Conservation (phyloP, 2,888 invertebrate species). For the Lasioglossum vierecki region DNA sequence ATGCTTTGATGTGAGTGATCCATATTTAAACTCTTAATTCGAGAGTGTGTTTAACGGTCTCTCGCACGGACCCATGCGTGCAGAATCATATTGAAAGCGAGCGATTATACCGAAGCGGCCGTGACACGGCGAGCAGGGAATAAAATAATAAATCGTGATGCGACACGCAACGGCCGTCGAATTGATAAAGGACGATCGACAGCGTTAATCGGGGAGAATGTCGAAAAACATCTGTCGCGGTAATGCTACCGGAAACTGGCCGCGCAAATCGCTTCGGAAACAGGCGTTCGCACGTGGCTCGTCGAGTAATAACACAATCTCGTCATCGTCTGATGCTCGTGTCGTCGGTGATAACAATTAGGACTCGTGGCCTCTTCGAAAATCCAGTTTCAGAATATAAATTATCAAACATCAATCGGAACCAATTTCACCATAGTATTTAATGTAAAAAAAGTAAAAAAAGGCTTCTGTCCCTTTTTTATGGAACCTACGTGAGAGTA, state of each 20-base stretch:
- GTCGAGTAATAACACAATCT: conserved; percentile 67
- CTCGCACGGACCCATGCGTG: background rate
- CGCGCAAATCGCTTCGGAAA: conserved; percentile 37
- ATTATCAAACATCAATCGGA: conserved; percentile 62
- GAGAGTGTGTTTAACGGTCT: conserved; percentile 8
- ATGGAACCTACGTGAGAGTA: no score
- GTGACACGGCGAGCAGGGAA: background rate
- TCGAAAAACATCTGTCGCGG: conserved; percentile 32
- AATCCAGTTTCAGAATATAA: conserved; percentile 49
- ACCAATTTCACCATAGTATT: conserved; percentile 1
- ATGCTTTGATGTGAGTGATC: background rate
- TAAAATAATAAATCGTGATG: conserved; percentile 42
- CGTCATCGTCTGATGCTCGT: conserved; percentile 65
- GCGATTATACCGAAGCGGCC: conserved; percentile 5
- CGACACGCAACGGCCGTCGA: conserved; percentile 6
- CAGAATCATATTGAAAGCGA: background rate
- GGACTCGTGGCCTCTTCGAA: conserved; percentile 53
- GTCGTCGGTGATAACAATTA: conserved; percentile 75
- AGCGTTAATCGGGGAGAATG: conserved; percentile 35
- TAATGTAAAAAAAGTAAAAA: background rate
- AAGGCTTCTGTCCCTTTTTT: no score
- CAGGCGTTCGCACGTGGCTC: background rate
- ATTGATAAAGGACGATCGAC: conserved; percentile 18
- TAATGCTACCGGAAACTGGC: background rate
- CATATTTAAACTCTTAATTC: background rate